These are phyloP conservation scores for Brotula barbata DNA, from an alignment of 2,797 vertebrate genomes.

Conservation along the genomic window DNA sequence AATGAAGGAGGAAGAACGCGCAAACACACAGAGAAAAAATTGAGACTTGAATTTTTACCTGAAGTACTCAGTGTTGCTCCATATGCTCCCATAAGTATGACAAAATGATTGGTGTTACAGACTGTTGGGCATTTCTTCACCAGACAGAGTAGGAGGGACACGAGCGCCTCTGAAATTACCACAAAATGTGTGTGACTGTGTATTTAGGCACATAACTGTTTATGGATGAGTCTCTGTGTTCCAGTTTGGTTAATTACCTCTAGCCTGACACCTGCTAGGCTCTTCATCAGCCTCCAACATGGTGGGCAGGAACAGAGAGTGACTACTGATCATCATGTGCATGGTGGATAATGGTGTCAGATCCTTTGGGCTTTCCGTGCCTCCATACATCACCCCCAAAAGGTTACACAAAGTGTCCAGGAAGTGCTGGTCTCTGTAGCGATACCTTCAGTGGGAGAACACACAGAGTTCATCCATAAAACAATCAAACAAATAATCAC, in stretches of 20 bases:
- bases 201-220: too few relatives aligned
- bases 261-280: conserved; percentile 47
- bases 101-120: conserved; percentile 86
- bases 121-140: conserved; percentile 84
- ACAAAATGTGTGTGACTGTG: not conserved
- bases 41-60: conserved; percentile 77
- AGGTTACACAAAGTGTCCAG: conserved; percentile 76
- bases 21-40: not conserved
- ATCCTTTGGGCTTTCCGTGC: conserved; percentile 52
- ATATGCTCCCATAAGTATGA: conserved; percentile 90
- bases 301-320: conserved; percentile 90
- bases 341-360: conserved; percentile 80
- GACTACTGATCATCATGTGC: conserved; percentile 91
- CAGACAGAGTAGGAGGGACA: conserved; percentile 83
- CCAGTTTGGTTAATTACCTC: conserved; percentile 78
- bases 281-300: conserved; percentile 82
- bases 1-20: conserved; percentile 1
- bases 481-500: too few relatives aligned
- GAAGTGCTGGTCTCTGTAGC: conserved; percentile 83
- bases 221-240: too few relatives aligned
- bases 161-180: conserved; percentile 81
- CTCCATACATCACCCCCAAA: conserved; percentile 76
- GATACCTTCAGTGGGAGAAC: conserved; percentile 75
- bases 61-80: conserved; percentile 83
- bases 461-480: not conserved